phyloP scores from a whole-genome alignment of 2,113 vertebrate species.

The Bambusicola thoracicus region DNA sequence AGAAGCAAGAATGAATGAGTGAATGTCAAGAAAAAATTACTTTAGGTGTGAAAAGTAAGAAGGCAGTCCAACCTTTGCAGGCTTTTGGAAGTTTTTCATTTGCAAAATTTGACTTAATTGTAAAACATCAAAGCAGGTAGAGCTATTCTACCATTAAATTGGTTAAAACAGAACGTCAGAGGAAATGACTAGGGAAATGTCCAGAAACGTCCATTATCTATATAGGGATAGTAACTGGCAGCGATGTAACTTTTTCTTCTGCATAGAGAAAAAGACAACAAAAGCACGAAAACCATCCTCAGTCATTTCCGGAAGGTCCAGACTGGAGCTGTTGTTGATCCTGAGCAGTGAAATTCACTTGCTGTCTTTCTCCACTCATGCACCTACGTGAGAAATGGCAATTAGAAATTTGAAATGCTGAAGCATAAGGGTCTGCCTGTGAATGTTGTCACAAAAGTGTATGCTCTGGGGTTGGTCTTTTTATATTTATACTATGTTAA shows the following conservation, averaged over 20 bases:
- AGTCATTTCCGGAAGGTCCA: neutral
- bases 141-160: neutral
- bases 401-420: neutral
- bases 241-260: neutral
- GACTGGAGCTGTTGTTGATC: neutral
- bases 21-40: neutral
- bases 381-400: neutral
- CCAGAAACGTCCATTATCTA: neutral
- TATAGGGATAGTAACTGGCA: slow-evolving; percentile 7
- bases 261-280: neutral
- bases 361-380: neutral
- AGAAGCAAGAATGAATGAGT: neutral
- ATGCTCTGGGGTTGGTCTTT: neutral
- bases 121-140: neutral
- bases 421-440: neutral
- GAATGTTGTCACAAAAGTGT: neutral
- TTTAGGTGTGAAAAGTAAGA: neutral
- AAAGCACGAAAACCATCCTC: neutral
- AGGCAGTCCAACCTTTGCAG: neutral
- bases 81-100: neutral
- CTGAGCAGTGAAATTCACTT: neutral
- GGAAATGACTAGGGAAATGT: neutral
- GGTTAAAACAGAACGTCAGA: neutral
- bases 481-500: neutral
- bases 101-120: slow-evolving; percentile 45